Base-by-base conservation (phyloP, 2,888 invertebrate genomes). In the Hyles lineata region DNA sequence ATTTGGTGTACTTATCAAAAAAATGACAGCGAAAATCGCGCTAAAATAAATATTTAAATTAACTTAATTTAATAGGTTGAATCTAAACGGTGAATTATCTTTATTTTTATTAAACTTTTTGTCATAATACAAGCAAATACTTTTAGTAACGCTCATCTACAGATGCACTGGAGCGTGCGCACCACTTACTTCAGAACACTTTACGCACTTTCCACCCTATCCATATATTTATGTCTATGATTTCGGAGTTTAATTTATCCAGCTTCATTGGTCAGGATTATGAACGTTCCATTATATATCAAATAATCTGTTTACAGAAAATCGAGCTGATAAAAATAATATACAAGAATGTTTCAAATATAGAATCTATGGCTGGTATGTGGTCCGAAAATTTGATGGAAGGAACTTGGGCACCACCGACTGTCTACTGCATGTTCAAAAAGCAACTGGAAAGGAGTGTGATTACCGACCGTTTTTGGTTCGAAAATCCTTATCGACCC, bases 361-460 rank as follows among this genome's bases (percentile, higher is more conserved):
- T 98, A 73, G 98, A 98, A 90, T 92, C 98, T 32, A 97, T 98
- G 96, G 97, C 97, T 52, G 98, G 97, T 21, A 97, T 98, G 55
- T 97, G 98, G 74, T 96, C 97, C 0, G 98, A 98, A 86, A 95
- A 96, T 74, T 96, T 97, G 0, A 91, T 98, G 62, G 96, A 96
- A 0, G 98, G 97, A 52, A 97, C 97, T 63, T 96, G 97, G 95
- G 95, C 98, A 29, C 98, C 98, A 17, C 97, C 97, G 0, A 98
- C 98, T 23, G 97, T 98, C 84, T 97, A 97, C 72, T 98, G 98
- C 84, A 93, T 98, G 72, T 96, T 98, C 78, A 97, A 97, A 7
- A 97, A 97, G n/a, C 98, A 98, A 89, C 96, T 98, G 90, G 96
- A 96, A 81, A 96, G 97, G 82, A 95, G 97, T 0, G 95, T 97